Conservation (phyloP, 2,113 vertebrate species). For the Malurus elegans region DNA sequence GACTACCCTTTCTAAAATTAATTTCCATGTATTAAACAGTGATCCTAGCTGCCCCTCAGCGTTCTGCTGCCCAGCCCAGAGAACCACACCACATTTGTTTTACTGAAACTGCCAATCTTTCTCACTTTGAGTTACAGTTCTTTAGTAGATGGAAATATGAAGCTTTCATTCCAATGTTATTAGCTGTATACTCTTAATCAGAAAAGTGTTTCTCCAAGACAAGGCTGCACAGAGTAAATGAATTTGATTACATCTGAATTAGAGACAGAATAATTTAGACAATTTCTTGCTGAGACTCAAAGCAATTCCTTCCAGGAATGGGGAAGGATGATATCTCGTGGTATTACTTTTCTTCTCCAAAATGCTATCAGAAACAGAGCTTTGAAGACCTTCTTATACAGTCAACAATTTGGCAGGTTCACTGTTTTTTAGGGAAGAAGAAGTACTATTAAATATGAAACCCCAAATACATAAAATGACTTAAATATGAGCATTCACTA, state of each 20-base stretch:
- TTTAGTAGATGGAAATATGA: not conserved
- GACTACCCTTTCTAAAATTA: not conserved
- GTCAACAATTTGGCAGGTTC: not conserved
- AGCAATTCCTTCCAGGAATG: not conserved
- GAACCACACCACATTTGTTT: not conserved
- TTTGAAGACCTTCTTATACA: not conserved
- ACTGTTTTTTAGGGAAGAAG: not conserved
- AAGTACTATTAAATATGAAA: not conserved
- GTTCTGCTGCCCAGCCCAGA: not conserved
- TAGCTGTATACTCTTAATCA: not conserved
- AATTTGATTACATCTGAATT: not conserved
- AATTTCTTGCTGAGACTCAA: not conserved
- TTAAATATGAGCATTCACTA: not conserved
- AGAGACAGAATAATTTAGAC: not conserved
- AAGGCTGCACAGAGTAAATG: not conserved
- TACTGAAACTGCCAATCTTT: not conserved
- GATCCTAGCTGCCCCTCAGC: not conserved
- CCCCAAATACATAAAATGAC: not conserved
- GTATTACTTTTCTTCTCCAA: not conserved
- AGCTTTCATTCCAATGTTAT: not conserved
- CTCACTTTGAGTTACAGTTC: not conserved
- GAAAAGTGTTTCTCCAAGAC: not conserved
- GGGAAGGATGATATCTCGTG: not conserved
- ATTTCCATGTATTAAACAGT: not conserved
- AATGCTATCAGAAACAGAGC: not conserved